Base-by-base conservation (phyloP, 2,113 vertebrate genomes). In the Tylochromis polylepis region DNA sequence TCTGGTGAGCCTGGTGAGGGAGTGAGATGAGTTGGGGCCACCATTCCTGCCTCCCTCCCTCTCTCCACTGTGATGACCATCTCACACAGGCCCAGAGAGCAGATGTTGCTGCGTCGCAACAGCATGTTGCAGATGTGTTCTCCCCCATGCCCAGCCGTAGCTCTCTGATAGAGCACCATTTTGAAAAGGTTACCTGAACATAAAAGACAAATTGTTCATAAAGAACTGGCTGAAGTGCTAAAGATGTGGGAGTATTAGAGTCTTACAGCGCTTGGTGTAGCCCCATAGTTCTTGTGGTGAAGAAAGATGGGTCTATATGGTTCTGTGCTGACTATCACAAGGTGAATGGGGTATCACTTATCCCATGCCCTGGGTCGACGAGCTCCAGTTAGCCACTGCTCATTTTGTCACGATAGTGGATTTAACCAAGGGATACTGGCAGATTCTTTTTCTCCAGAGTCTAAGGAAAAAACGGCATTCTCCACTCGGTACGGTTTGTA, bases 391-490 rank as follows among this genome's bases (percentile, higher is more conserved):
- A 20, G 58, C 16, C 29, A 20, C 59, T 20, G 29, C 59, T 62
- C 59, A 1, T 11, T 36, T 38, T 38, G 10, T 38, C 36, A 38
- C 10, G 3, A 38, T 11, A 3, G 36, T 38, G 36, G 36, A 34
- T 34, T 62, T 0, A 62, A 62, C 0, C 59, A 62, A 60, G 29
- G 15, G 27, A 60, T 60, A 34, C 16, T 60, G 58, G 3, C 24
- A 59, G 57, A 29, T 59, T 59, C 14, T 16, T 59, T 59, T 34
- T 62, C 29, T 34, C 59, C 29, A 62, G 29, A 62, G 59, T 62
- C 34, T 34, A 60, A 34, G 29, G 3, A 34, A 60, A 60, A 6
- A 34, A 2, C 5, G 2, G 0, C 1, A 1, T 2, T 34, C 58
- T 60, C 29, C 29, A 1, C 27, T 31, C 58, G 31, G 58, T 31